Conservation (phyloP, 35 echinoderm and acorn worm species). For the Lytechinus variegatus region DNA sequence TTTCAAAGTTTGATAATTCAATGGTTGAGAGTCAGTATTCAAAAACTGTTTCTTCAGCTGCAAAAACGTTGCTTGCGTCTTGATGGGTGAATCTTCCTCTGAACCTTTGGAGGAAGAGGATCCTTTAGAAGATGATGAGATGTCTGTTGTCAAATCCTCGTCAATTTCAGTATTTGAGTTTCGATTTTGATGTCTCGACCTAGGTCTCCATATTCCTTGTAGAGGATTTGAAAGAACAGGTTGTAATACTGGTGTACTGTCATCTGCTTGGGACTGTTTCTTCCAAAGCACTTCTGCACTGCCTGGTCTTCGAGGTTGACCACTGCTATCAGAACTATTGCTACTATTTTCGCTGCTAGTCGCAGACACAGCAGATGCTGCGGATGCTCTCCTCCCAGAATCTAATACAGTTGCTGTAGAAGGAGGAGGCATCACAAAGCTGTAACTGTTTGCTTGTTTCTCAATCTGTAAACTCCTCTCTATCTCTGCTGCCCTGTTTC, state of each 20-base stretch:
- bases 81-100: slow-evolving; percentile 60
- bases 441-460: not conserved
- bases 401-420: slow-evolving; percentile 36
- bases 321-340: slow-evolving; percentile 58
- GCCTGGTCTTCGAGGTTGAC: slow-evolving; percentile 51
- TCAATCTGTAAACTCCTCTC: slow-evolving; percentile 26
- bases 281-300: slow-evolving; percentile 76
- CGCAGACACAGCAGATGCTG: not conserved
- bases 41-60: slow-evolving; percentile 91
- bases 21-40: slow-evolving; percentile 64
- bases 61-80: slow-evolving; percentile 82
- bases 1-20: slow-evolving; percentile 72
- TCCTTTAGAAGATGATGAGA: not conserved
- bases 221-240: slow-evolving; percentile 78
- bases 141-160: slow-evolving; percentile 36
- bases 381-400: slow-evolving; percentile 43
- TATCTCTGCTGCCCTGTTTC: not conserved
- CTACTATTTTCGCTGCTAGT: slow-evolving; percentile 66
- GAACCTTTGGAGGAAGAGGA: not conserved
- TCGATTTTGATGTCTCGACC: slow-evolving; percentile 69
- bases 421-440: slow-evolving; percentile 48
- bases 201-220: slow-evolving; percentile 88
- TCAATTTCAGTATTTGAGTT: slow-evolving; percentile 27
- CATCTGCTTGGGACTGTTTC: slow-evolving; percentile 64
- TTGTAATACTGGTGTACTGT: slow-evolving; percentile 68